Evolutionary conservation across 2,888 invertebrate species (phyloP).

Genomic region (Ecdyonurus torrentis): DNA sequence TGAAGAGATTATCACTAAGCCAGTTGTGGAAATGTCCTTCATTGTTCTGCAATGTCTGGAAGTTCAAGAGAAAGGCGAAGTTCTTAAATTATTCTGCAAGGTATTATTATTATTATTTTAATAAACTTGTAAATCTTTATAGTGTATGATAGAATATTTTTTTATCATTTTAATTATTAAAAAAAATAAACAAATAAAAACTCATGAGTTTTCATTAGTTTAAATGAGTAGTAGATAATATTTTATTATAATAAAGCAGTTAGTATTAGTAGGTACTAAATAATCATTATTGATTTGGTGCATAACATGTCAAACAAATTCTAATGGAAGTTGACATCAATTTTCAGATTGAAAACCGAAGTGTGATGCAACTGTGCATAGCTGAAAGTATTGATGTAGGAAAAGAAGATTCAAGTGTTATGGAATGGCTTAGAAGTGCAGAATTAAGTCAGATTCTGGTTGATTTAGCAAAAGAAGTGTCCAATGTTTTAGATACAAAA

Average conservation of each 20-base stretch:
- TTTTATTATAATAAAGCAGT: too few species aligned
- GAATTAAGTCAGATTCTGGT: constrained; percentile 28
- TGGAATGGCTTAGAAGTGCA: constrained; percentile 30
- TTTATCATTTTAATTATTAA: too few species aligned
- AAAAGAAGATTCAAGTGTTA: constrained; percentile 25
- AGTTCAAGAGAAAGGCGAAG: constrained; percentile 32
- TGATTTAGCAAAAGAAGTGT: constrained; percentile 21
- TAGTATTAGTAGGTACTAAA: too few species aligned
- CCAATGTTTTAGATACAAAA: constrained; percentile 11
- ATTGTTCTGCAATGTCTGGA: constrained; percentile 36
- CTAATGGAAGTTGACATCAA: too few species aligned
- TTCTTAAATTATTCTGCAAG: constrained; percentile 38
- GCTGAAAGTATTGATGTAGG: constrained; percentile 26
- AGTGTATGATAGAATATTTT: too few species aligned
- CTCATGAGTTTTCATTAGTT: too few species aligned
- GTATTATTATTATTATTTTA: too few species aligned
- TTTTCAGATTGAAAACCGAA: constrained; percentile 18
- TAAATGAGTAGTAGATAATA: too few species aligned
- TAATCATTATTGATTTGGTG: too few species aligned
- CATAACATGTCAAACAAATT: too few species aligned
- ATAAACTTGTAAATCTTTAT: too few species aligned
- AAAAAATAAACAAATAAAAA: background rate
- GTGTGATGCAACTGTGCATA: constrained; percentile 28
- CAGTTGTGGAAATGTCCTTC: constrained; percentile 44
- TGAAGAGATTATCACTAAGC: constrained; percentile 32